Base-by-base conservation (phyloP, 2,888 invertebrate species). In the Eupithecia subfuscata region DNA sequence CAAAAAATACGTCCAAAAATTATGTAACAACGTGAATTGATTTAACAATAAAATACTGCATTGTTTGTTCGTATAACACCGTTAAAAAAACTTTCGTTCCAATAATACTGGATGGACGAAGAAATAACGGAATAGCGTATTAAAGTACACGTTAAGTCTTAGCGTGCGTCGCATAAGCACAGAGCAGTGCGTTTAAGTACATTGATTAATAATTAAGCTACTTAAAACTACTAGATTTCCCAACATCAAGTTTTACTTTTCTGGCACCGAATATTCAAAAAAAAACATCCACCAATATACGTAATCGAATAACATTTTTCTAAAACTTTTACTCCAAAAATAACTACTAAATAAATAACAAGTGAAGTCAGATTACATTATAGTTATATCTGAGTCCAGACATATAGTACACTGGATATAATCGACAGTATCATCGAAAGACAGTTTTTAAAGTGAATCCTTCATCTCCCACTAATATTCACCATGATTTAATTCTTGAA, bases 1-100 rank as follows among this genome's bases (percentile, higher is more conserved):
- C 93, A 94, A 90, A 92, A 92, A 90, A 90, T 87, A 88, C 90
- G 88, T 93, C 91, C 88, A 93, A 93, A 77, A 92, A 88, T 85
- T 86, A 83, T 87, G 34, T 83, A 86, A 89, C 85, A 87, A 90
- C 85, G 86, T 87, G 88, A 85, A 86, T 81, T 82, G 84, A 83
- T 87, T 87, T 89, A 87, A 87, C 83, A 86, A 87, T 89, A 89
- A 89, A 92, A 93, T 92, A 93, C 91, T 92, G 91, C 88, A 92
- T 90, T 91, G 12, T 34, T 64, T 84, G 82, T 80, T 87, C 84
- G 82, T 84, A 84, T 83, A 84, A 81, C 84, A 84, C 79, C 76
- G 81, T 79, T 81, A 85, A 83, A 86, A 68, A 84, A 84, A 85
- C 84, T 81, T 80, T 83, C 85, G 82, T 82, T 82, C 83, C 82